These are phyloP conservation scores for Sturnira hondurensis DNA, from an alignment of 2,113 vertebrate genomes.

Conservation along the genomic window DNA sequence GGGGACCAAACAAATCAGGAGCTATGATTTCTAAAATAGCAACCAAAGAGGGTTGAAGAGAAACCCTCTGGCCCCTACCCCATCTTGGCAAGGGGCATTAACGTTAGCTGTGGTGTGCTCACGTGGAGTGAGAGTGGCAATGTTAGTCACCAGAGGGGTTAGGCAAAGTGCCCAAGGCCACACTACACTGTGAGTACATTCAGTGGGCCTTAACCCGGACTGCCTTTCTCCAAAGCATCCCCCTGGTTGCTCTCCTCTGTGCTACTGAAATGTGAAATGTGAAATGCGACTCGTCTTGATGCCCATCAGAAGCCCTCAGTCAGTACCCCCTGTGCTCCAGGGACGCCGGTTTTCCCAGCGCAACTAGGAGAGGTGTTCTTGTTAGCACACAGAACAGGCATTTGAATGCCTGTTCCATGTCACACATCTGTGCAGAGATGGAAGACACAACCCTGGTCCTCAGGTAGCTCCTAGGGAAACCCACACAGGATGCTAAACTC, in stretches of 20 bases:
- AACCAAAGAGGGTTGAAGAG: background rate
- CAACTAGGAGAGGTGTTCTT: background rate
- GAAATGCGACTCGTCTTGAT: background rate
- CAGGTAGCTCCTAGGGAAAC: background rate
- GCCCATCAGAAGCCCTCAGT: background rate
- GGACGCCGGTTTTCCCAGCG: background rate
- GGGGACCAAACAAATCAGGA: background rate
- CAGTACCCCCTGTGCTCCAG: background rate
- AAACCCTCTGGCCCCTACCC: background rate
- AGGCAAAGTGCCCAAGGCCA: background rate
- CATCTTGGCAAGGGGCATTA: background rate
- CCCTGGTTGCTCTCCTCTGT: background rate
- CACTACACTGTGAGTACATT: background rate
- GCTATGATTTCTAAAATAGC: background rate
- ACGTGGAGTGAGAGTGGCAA: no score
- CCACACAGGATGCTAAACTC: background rate
- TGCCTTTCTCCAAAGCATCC: background rate
- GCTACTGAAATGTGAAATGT: background rate
- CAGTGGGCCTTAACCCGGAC: background rate
- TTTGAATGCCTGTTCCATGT: background rate
- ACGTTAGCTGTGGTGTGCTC: background rate
- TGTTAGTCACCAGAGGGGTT: background rate
- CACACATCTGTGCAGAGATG: background rate
- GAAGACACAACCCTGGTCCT: background rate
- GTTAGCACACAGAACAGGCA: background rate